Base-by-base conservation (phyloP, 92 coral and sea anemone species). In the Metridium senile region DNA sequence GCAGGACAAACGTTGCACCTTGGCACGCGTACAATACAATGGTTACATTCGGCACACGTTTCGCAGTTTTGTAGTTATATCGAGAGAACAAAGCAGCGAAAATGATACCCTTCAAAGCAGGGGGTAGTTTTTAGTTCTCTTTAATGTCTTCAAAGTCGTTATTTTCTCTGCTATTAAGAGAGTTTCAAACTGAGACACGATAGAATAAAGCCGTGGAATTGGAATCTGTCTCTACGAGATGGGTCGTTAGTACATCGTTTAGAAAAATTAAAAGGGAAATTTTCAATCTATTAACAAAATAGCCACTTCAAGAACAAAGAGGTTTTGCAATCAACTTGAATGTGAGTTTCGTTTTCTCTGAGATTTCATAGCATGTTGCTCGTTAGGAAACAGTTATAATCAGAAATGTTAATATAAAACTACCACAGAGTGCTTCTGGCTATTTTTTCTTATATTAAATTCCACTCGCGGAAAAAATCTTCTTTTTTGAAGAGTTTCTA, bases 201-300 rank as follows among this genome's bases (percentile, higher is more conserved):
- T 22, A 21, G 39, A 30, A 20, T 26, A 3, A 59, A 0, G 39
- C 43, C 56, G 65, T 71, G 61, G 67, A 45, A 21, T 23, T 22
- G 78, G 43, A 27, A 20, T 28, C 31, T 13, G 69, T 1, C 0
- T 33, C 67, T 17, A 34, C 49, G 68, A 45, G 68, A 58, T 26
- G n/a, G 68, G 33, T 73, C 78, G 78, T 73, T 73, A 73, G 67
- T 0, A 21, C 31, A 33, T 73, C 78, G 78, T 73, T 73, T 73
- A 58, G 67, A 11, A 33, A 57, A 21, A 54, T 54, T 54, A 54
- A 52, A 52, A 54, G 1, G 20, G 39, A 51, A 51, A 71, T 26
- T 71, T 45, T 26, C 66, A 21, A 71, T 27, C 62, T 72, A 72
- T 72, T 35, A 30, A 62, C 39, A 68, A 22, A 68, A 68, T n/a